Conservation (phyloP, 1,140 invertebrate species). For the Ostrea edulis region DNA sequence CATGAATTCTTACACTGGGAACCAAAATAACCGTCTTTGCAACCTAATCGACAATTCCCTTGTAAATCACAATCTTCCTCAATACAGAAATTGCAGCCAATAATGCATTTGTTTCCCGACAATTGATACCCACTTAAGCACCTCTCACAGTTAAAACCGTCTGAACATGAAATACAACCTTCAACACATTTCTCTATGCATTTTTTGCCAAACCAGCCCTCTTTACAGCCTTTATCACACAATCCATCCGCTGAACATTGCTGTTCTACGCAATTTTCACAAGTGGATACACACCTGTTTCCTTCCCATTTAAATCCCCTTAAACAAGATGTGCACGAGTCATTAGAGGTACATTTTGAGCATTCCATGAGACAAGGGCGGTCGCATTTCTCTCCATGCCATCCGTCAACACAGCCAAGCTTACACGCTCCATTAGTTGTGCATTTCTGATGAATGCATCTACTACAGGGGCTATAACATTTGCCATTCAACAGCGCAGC, state of each 20-base stretch:
- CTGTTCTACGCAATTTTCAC: constrained; percentile 41
- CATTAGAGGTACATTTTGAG: background rate
- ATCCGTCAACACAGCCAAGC: constrained; percentile 41
- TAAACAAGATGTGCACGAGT: constrained; percentile 30
- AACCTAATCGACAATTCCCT: constrained; percentile 20
- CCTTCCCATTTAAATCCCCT: constrained; percentile 8
- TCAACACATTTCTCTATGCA: constrained; percentile 18
- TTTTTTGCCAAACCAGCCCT: constrained; percentile 16
- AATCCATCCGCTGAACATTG: constrained; percentile 33
- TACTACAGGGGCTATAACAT: constrained; percentile 18
- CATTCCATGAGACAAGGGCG: constrained; percentile 24
- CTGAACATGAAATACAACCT: constrained; percentile 7
- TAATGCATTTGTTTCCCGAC: background rate
- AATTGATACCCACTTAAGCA: constrained; percentile 13
- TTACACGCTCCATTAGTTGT: background rate
- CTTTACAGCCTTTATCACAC: constrained; percentile 17
- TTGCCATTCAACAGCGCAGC: background rate
- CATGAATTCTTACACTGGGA: background rate
- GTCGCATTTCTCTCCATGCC: constrained; percentile 33
- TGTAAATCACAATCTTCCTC: constrained; percentile 11
- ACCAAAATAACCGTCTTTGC: constrained; percentile 3
- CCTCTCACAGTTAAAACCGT: background rate
- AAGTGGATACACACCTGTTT: constrained; percentile 27
- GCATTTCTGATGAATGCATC: background rate
- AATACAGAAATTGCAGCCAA: constrained; percentile 1